These are phyloP conservation scores for Pavo muticus DNA, from an alignment of 2,113 vertebrate genomes.

Conservation along the genomic window DNA sequence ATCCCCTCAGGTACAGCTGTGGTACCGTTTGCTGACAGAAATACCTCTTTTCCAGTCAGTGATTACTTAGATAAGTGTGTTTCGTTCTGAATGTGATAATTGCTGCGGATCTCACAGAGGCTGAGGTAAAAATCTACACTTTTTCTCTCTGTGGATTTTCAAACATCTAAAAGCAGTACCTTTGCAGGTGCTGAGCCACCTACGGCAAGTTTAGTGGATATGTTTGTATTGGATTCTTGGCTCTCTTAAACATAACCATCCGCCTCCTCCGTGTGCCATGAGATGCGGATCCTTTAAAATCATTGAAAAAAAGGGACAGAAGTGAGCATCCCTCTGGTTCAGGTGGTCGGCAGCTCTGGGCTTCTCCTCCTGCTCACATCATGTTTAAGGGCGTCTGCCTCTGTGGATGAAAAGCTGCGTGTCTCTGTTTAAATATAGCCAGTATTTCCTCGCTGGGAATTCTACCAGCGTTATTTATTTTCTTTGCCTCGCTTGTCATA, in stretches of 20 bases:
- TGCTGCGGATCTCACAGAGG: background rate
- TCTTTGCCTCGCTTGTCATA: background rate
- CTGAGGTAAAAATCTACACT: background rate
- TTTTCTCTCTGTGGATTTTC: background rate
- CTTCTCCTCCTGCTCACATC: background rate
- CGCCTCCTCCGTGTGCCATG: background rate
- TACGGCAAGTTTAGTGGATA: background rate
- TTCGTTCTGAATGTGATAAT: background rate
- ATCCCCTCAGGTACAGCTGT: background rate
- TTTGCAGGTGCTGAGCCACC: background rate
- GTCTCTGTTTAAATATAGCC: background rate
- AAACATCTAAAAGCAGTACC: background rate
- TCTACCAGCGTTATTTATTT: background rate
- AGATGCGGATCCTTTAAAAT: background rate
- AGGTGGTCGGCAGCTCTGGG: no score
- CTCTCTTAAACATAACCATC: background rate
- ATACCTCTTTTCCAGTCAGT: background rate
- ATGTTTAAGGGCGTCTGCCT: background rate
- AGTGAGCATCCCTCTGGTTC: rapidly evolving
- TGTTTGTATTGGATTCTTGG: background rate
- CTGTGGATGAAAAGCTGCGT: rapidly evolving
- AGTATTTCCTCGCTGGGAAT: background rate
- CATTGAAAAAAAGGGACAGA: background rate
- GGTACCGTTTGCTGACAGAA: background rate
- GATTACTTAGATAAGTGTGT: background rate